Evolutionary conservation across 2,797 vertebrate species (phyloP), one percentile per base, ranked within the genome.

Genomic region (Anolis apletophallus): DNA sequence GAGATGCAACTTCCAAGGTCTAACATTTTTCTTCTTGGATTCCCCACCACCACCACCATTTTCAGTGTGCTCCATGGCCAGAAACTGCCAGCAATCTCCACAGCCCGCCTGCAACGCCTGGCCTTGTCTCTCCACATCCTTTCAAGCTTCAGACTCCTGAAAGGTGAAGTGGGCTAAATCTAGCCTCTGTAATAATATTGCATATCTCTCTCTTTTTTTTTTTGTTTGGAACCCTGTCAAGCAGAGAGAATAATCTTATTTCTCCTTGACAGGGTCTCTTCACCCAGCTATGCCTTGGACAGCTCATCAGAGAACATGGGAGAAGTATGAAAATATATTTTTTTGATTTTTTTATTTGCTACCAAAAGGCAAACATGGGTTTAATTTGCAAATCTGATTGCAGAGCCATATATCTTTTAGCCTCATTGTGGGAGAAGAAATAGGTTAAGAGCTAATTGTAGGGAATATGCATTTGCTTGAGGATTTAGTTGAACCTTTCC

Each of bases 31-130:
- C 12, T 55, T 46, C 2, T 55, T 40, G 21, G 2, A 1, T 64
- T 46, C 59, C 19, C 23, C 46, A 52, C 54, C 21, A 32, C 9
- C 46, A 8, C 46, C 46, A 40, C 46, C 7, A 46, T 46, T 81
- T 55, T 0, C 82, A 93, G 92, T 90, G 91, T 7, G 73, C 86
- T 0, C 95, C 85, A 1, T 91, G 92, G 93, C 95, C 91, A 16
- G 93, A 94, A 61, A 67, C 78, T 21, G 72, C 80, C 1, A 46
- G 68, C 46, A 87, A 46, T 16, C 5, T 68, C 54, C 73, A n/a
- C 10, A 83, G 3, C 0, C 84, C 93, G 55, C 84, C 74, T 1
- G 73, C 85, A 72, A 88, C 89, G 23, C 89, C 80, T 0, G 73
- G 85, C 19, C 85, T 88, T 61, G 78, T 83, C 34, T 90, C 85